Conservation (phyloP, 30 jellyfish, hydroid and myxozoan genomes). For the Rhopilema esculentum region DNA sequence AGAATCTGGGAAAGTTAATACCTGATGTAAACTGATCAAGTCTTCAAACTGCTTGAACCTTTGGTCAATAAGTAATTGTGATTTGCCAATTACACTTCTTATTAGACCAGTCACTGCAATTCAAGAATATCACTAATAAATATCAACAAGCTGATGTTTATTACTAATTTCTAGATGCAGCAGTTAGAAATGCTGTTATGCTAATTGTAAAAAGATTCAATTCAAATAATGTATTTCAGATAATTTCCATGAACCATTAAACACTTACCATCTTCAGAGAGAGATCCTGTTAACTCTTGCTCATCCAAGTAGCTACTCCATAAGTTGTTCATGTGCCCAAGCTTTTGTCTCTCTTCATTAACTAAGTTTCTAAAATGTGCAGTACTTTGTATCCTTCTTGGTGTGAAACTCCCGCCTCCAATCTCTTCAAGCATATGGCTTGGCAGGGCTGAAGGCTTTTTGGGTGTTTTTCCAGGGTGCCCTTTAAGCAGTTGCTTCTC, state of each 20-base stretch:
- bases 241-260: no score
- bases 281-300: constrained; percentile 12
- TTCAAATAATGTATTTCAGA: background rate
- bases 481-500: background rate
- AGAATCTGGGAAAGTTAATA: no score
- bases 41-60: constrained; percentile 81
- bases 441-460: background rate
- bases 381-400: constrained; percentile 57
- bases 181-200: no score
- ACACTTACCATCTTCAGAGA: constrained; percentile 76
- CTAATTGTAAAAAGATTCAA: background rate
- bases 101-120: constrained; percentile 75
- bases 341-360: constrained; percentile 56
- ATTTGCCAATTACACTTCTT: constrained; percentile 88
- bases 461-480: constrained; percentile 55
- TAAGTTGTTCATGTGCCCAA: constrained; percentile 6
- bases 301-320: constrained; percentile 67
- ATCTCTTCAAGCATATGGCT: constrained; percentile 6
- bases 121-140: background rate
- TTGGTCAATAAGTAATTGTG: constrained; percentile 75
- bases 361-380: constrained; percentile 63
- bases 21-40: constrained; percentile 82
- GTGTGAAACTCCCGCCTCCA: constrained; percentile 31
- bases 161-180: background rate
- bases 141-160: background rate